phyloP scores from a whole-genome alignment of 2,113 vertebrate genomes.

The Typhlomys cinereus region DNA sequence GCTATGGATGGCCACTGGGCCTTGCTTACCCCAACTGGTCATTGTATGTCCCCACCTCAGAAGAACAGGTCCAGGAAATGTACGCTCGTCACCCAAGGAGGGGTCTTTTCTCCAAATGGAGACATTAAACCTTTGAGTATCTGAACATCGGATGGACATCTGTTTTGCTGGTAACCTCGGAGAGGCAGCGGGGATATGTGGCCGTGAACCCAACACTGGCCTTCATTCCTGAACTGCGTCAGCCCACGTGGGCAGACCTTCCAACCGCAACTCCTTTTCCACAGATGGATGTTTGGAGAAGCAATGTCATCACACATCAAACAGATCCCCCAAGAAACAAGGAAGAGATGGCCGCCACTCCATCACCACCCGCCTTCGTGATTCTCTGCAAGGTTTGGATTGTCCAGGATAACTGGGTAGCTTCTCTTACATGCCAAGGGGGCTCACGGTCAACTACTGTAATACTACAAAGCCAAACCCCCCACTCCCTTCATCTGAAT shows the following conservation, averaged over 20 bases:
- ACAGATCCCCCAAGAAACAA: not conserved
- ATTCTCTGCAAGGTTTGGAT: not conserved
- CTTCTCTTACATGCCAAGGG: not conserved
- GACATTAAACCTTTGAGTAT: accelerated
- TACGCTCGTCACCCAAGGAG: not conserved
- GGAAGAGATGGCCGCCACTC: not conserved
- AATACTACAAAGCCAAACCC: not conserved
- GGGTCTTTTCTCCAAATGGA: not conserved
- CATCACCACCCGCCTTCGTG: accelerated
- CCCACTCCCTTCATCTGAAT: not conserved
- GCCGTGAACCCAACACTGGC: not conserved
- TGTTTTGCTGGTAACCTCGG: not conserved
- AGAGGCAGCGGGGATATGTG: not conserved
- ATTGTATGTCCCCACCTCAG: not conserved
- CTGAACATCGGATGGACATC: not conserved
- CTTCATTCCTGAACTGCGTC: not conserved
- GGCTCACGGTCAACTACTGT: not conserved
- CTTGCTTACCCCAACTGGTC: not conserved
- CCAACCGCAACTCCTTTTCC: not conserved
- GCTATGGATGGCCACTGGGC: accelerated
- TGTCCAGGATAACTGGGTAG: not conserved
- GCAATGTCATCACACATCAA: not conserved
- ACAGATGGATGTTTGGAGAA: not conserved
- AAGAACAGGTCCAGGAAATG: not conserved
- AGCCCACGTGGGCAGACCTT: not conserved